Conservation (phyloP, 2,797 vertebrate species). For the Vultur gryphus region DNA sequence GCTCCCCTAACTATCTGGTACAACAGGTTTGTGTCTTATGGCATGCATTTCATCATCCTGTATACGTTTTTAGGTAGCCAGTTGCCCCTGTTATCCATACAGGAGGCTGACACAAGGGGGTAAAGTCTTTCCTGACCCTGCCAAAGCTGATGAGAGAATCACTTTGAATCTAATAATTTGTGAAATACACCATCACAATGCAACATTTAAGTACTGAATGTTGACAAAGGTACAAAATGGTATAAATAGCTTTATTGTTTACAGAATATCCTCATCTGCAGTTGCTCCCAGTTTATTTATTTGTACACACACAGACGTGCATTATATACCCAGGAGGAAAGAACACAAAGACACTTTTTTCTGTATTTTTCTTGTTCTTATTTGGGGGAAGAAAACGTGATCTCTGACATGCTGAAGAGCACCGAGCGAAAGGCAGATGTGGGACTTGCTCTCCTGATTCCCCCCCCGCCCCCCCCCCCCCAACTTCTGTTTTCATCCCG, state of each 20-base stretch:
- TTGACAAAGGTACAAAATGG: neutral
- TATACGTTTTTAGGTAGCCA: neutral
- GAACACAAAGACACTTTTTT: neutral
- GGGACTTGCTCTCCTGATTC: neutral
- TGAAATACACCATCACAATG: neutral
- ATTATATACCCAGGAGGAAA: neutral
- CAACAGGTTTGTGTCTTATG: neutral
- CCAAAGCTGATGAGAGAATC: neutral
- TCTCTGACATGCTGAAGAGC: neutral
- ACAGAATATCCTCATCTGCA: neutral
- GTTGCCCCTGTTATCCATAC: neutral
- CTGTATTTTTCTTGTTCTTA: neutral
- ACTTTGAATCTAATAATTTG: neutral
- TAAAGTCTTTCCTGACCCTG: neutral
- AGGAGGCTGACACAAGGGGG: neutral
- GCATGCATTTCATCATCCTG: neutral
- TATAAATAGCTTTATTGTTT: neutral
- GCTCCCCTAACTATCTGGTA: neutral
- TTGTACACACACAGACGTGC: neutral
- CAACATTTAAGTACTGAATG: neutral
- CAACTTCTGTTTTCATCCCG: neutral
- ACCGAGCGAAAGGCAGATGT: neutral
- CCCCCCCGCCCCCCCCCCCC: rapidly evolving
- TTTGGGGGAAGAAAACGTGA: neutral
- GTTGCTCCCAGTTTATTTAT: neutral